Conservation (phyloP, 2,113 vertebrate genomes). For the Bujurquina vittata region DNA sequence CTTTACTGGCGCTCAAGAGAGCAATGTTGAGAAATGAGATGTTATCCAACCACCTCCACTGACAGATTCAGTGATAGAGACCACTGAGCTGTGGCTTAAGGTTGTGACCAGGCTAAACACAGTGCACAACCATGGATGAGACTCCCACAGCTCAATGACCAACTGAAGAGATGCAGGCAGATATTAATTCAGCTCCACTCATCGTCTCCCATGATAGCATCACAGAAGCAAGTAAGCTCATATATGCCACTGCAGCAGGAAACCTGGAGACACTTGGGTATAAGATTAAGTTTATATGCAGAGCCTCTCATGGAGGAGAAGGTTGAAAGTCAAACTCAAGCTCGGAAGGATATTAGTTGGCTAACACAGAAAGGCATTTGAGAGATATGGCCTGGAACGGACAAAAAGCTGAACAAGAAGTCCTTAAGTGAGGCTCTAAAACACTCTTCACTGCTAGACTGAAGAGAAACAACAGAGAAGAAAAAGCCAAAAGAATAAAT, state of each 20-base stretch:
- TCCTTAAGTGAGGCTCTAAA: background rate
- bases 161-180: background rate
- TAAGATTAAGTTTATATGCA: background rate
- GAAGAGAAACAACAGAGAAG: background rate
- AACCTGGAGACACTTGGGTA: background rate
- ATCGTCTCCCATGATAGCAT: background rate
- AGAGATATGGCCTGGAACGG: background rate
- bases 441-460: background rate
- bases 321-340: background rate
- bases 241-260: background rate
- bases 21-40: no score
- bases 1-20: no score
- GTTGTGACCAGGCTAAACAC: background rate
- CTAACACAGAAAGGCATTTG: background rate
- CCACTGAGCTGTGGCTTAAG: background rate
- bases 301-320: background rate
- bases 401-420: background rate
- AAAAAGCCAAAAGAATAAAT: background rate
- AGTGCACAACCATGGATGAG: background rate
- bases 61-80: no score
- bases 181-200: background rate
- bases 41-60: no score
- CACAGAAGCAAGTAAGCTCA: background rate
- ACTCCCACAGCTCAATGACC: background rate
- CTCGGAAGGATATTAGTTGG: background rate